Evolutionary conservation across 2,797 vertebrate species (phyloP), one percentile per base, ranked within the genome.

Genomic region (Tenualosa thibaudeaui): DNA sequence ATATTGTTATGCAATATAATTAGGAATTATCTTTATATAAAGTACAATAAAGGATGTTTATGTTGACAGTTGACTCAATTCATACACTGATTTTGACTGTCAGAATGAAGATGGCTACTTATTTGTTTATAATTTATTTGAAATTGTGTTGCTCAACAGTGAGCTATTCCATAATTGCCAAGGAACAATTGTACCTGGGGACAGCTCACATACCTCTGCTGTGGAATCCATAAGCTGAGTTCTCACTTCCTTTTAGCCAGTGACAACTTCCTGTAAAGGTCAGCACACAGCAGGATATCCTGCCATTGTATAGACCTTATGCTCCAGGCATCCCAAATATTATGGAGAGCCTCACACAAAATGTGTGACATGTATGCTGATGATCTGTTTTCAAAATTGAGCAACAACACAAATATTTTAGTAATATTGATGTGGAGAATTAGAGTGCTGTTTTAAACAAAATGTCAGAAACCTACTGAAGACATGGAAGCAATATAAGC

Each of bases 231-330:
- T 60, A 58, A 60, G 53, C n/a, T 90, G 91, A 93, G 92, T 92
- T 92, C 91, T 94, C 89, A 92, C 92, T 94, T 94, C 94, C 93
- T 90, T 88, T 89, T 86, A 90, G 87, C 92, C 92, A 93, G 90
- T 94, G 94, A 95, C 93, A 90, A 93, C 93, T 94, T 95, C 94
- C 94, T 91, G 88, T 87, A 46, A 91, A 94, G 92, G 92, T 94
- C 89, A 92, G 84, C 90, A 3, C 88, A 90, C 94, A 92, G 85
- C 93, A 94, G 94, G 93, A 94, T 93, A 93, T 95, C 94, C 94
- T 94, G 93, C 93, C 91, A 93, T 95, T 95, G 94, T 95, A 90
- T 92, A 93, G 71, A 43, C 71, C 22, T 40, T 46, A 46, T 43
- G 37, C 71, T 78, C 71, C 71, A 78, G 71, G 71, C 71, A 78